Conservation (phyloP, 2,113 vertebrate genomes). For the Poecile atricapillus region DNA sequence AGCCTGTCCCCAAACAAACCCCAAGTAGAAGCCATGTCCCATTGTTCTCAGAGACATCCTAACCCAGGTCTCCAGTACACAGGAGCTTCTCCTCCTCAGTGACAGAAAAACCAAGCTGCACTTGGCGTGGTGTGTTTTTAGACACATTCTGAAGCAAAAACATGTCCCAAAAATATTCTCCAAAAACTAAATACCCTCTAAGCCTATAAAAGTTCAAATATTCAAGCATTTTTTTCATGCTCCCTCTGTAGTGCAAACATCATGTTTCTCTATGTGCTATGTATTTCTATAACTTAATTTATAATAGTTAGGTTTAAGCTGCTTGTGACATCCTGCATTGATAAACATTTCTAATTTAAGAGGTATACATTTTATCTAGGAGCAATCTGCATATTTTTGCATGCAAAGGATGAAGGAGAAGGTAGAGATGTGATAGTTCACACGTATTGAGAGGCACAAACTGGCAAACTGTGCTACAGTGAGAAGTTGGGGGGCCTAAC, state of each 20-base stretch:
- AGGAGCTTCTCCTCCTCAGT: neutral
- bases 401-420: neutral
- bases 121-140: rapidly evolving
- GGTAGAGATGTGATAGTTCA: neutral
- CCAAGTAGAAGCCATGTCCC: rapidly evolving
- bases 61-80: neutral
- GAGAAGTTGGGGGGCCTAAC: neutral
- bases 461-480: neutral
- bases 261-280: neutral
- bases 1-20: neutral
- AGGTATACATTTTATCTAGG: neutral
- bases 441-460: neutral
- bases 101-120: neutral
- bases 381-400: neutral
- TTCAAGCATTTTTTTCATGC: neutral
- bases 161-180: neutral
- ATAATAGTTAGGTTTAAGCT: neutral
- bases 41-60: neutral
- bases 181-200: neutral
- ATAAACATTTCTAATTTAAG: neutral
- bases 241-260: neutral
- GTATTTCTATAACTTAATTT: neutral
- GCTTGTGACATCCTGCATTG: neutral
- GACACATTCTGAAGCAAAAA: neutral
- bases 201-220: neutral